Base-by-base conservation (phyloP, 2,888 invertebrate species). In the Chrysina gloriosa region DNA sequence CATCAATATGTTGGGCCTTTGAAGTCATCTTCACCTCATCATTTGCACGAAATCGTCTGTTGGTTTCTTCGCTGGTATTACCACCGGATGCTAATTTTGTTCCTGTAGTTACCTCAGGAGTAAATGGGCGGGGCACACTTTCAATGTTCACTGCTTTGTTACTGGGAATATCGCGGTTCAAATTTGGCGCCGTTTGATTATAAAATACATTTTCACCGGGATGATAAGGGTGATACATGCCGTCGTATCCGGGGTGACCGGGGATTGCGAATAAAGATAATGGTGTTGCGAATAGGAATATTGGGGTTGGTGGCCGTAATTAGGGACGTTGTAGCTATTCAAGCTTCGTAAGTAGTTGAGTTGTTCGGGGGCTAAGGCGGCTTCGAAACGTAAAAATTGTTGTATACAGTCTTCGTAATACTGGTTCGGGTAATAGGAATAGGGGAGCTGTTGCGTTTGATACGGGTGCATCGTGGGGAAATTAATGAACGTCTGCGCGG, bases 401-500 rank as follows among this genome's bases (percentile, higher is more conserved):
- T 58, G 58, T n/a, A 58, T 39, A 23, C 11, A 2, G n/a, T 39
- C 16, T 3, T 19, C n/a, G 7, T 54, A 54, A 31, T 16, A 19
- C 6, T 14, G 14, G 5, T 9, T 23, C 19, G 6, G 5, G 19
- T 58, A 58, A 2, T 11, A 27, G 11, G 9, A 25, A 14, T 25
- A 58, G 31, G 7, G 6, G 7, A 11, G 29, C 0, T 14, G 50
- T 14, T 27, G 50, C 6, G 14, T 14, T 29, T 25, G 14, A 14
- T 29, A 50, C 0, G 16, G 21, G n/a, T 56, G 36, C 2, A 29
- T 3, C 3, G 31, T 3, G 11, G 58, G 58, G 6, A 58, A 3
- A 6, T 39, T 39, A n/a, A 58, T 58, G 14, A 39, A 58, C 39
- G 58, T 58, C 14, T 64, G 50, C 19, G 34, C 50, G 7, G 31